phyloP scores from a whole-genome alignment of 64 coral and sea anemone species.

The Catalaphyllia jardinei region DNA sequence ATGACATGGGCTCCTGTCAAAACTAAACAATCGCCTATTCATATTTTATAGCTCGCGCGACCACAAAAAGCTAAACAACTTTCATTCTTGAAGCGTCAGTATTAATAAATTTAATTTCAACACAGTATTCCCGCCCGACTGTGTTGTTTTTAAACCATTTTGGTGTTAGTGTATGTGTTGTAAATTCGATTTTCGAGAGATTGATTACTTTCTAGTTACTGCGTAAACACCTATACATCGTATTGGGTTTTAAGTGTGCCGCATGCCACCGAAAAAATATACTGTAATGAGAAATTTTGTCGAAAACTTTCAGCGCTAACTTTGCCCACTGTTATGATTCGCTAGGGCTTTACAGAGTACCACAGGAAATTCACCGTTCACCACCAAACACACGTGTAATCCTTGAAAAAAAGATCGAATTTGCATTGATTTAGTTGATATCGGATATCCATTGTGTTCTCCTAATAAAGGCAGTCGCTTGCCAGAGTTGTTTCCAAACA shows the following conservation, averaged over 20 bases:
- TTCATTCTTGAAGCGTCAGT: background rate
- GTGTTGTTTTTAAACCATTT: background rate
- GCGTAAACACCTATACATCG: background rate
- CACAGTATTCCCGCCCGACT: background rate
- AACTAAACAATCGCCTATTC: background rate
- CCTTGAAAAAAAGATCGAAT: background rate
- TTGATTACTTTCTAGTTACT: background rate
- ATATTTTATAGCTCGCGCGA: conserved; percentile 11
- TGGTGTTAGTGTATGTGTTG: background rate
- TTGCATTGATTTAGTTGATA: background rate
- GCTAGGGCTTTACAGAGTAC: background rate
- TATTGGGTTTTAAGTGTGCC: background rate
- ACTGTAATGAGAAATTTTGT: background rate
- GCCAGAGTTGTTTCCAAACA: background rate
- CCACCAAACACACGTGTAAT: background rate
- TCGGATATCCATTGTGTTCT: background rate
- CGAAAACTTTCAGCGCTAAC: background rate
- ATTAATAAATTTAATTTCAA: background rate
- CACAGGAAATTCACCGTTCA: background rate
- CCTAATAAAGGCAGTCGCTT: background rate
- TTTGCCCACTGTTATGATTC: background rate
- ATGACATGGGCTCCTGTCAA: too few relatives aligned
- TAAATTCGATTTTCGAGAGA: background rate
- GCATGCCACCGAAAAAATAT: background rate
- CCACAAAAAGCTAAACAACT: conserved; percentile 17